Conservation (phyloP, 2,888 invertebrate genomes). For the Nemoura dubitans region DNA sequence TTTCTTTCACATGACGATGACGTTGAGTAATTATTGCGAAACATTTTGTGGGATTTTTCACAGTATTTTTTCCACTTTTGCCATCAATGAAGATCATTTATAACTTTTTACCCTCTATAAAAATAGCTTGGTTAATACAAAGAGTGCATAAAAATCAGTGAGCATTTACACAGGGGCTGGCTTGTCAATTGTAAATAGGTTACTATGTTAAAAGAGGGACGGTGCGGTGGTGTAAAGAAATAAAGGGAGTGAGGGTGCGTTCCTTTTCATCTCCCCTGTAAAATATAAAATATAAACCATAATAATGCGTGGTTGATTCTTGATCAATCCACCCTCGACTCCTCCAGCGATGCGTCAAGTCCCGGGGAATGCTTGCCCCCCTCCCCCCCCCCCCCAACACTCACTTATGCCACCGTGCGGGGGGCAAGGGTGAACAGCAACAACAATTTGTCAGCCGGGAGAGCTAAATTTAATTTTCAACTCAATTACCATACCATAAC, state of each 20-base stretch:
- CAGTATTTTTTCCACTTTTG: neutral
- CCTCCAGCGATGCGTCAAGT: neutral
- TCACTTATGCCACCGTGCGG: neutral
- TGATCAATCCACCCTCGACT: neutral
- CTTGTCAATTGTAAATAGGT: slow-evolving; percentile 38
- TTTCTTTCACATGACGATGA: neutral
- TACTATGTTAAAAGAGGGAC: slow-evolving; percentile 34
- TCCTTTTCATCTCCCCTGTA: slow-evolving; percentile 33
- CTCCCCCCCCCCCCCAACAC: too few relatives aligned
- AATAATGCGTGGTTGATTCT: slow-evolving; percentile 31
- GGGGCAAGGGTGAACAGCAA: slow-evolving; percentile 46
- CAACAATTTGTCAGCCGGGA: slow-evolving; percentile 48
- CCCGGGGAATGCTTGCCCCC: neutral
- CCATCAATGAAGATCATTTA: slow-evolving; percentile 30
- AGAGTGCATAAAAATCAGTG: slow-evolving; percentile 33
- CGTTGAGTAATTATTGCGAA: slow-evolving; percentile 20
- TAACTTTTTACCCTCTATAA: slow-evolving; percentile 18
- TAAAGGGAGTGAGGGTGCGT: slow-evolving; percentile 20
- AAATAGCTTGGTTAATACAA: neutral
- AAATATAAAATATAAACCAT: slow-evolving; percentile 40
- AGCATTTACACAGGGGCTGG: slow-evolving; percentile 29
- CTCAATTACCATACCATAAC: slow-evolving; percentile 49
- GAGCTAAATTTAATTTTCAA: slow-evolving; percentile 50
- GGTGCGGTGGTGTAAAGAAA: neutral
- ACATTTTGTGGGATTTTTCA: neutral